phyloP scores from a whole-genome alignment of 92 coral and sea anemone species.

The Blastomussa wellsi region DNA sequence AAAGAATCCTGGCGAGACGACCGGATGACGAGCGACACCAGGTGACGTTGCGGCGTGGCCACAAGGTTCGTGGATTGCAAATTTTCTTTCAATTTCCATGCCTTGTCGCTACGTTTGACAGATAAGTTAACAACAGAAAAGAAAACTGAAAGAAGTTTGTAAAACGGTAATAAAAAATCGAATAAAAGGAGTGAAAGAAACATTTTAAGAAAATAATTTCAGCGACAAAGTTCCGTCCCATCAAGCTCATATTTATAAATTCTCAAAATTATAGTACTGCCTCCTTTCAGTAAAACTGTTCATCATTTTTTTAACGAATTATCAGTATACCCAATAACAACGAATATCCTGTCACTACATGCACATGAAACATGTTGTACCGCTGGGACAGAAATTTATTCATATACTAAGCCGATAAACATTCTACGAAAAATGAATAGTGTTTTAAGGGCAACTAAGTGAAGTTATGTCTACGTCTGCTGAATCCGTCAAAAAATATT shows the following conservation, averaged over 20 bases:
- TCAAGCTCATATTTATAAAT: not conserved
- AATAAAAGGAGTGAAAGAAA: not conserved
- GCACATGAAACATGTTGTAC: not conserved
- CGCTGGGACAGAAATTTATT: not conserved
- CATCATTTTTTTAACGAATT: too few species aligned
- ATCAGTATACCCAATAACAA: not conserved
- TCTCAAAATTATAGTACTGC: too few species aligned
- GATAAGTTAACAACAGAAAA: not conserved
- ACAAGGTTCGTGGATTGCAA: not conserved
- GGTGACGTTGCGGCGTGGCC: not conserved
- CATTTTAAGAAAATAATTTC: not conserved
- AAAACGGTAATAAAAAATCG: not conserved
- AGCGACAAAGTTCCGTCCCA: not conserved
- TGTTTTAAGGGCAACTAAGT: not conserved
- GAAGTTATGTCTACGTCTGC: not conserved
- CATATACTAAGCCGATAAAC: not conserved
- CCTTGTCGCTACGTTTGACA: not conserved
- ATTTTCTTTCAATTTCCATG: not conserved
- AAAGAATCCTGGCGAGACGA: not conserved
- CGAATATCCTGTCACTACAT: not conserved
- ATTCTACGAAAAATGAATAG: not conserved
- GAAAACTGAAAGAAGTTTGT: not conserved
- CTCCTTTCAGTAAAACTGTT: not conserved
- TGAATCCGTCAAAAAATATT: conserved; percentile 23
- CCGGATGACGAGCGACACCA: not conserved